Percentiles rank a stretch among this genome's conserved stretches.
Conservation (phyloP, 2,113 vertebrate genomes). For the Hemiprocne comata region DNA sequence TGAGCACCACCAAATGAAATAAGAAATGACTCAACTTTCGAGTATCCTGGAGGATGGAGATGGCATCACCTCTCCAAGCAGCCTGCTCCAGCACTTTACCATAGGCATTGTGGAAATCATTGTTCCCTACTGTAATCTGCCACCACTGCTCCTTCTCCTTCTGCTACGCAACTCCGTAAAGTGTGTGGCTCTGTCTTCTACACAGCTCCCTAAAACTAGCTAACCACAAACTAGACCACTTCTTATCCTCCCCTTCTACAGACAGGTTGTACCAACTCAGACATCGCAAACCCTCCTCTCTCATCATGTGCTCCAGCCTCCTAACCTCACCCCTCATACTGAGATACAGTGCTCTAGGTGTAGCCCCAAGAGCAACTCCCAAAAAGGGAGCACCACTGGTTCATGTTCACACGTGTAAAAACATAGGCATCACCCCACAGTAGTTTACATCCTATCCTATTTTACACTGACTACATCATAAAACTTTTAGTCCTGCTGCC, state of each 20-base stretch:
- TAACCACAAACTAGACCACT: neutral
- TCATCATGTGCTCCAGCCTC: neutral
- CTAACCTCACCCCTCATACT: accelerated
- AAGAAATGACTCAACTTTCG: neutral
- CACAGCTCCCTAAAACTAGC: neutral
- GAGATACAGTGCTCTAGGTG: accelerated
- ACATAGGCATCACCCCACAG: neutral
- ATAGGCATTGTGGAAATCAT: neutral
- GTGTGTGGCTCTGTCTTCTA: neutral
- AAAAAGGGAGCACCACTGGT: neutral
- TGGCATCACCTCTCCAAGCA: neutral
- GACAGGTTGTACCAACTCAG: neutral
- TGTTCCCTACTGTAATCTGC: neutral
- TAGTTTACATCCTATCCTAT: neutral
- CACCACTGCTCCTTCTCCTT: neutral
- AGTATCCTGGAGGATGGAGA: neutral
- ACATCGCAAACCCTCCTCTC: neutral
- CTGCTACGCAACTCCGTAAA: neutral
- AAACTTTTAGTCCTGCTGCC: accelerated
- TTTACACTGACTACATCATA: accelerated
- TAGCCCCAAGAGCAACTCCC: neutral
- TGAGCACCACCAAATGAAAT: neutral
- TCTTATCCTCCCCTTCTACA: neutral
- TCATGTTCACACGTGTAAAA: neutral
- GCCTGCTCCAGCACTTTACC: neutral